Percentiles rank a stretch among this genome's conserved stretches.
Evolutionary conservation across 2,797 vertebrate species (phyloP).

Genomic region (Alectoris magna): DNA sequence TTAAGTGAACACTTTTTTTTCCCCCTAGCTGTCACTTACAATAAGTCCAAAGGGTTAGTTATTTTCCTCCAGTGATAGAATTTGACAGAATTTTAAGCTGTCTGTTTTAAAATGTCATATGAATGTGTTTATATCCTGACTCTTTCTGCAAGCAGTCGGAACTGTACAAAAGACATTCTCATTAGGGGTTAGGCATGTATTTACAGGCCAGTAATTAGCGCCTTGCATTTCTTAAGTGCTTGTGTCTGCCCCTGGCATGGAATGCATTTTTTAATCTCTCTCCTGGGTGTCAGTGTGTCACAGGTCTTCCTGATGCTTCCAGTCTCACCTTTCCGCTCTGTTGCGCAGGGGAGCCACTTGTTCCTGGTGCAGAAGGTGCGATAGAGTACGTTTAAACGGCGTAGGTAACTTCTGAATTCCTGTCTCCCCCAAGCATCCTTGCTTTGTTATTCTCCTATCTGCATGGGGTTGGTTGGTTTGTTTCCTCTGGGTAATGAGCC

Average conservation of each 20-base stretch:
- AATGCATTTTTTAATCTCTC: not conserved
- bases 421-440: not conserved
- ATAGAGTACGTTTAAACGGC: not conserved
- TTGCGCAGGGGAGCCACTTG: not conserved
- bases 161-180: not conserved
- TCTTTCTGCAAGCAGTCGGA: not conserved
- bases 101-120: not conserved
- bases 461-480: not conserved
- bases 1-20: not conserved
- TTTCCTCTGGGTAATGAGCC: too few species aligned
- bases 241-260: not conserved
- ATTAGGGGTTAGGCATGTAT: not conserved
- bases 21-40: not conserved
- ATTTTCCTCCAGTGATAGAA: not conserved
- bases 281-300: not conserved
- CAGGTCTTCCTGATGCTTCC: not conserved
- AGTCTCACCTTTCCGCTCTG: accelerated
- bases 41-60: not conserved
- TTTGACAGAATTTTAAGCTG: not conserved
- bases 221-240: not conserved
- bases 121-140: not conserved
- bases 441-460: not conserved
- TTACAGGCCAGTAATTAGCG: not conserved
- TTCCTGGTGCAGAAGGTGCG: not conserved
- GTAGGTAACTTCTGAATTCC: not conserved